These are phyloP conservation scores for Tenthredo scrophulariae DNA, from an alignment of 2,888 invertebrate species.

Conservation along the genomic window DNA sequence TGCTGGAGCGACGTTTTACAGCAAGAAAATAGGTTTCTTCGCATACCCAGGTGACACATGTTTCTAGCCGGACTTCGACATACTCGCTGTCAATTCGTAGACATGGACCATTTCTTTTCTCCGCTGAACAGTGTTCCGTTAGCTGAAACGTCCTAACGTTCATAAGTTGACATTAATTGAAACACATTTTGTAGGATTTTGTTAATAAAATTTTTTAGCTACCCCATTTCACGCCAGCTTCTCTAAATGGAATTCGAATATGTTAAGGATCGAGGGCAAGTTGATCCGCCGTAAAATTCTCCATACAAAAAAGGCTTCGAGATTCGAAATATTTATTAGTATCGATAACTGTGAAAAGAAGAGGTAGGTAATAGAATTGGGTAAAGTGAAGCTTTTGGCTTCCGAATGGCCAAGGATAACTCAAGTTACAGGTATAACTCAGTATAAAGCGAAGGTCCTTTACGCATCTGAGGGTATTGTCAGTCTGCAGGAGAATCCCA, in stretches of 20 bases:
- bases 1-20: not conserved
- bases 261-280: not conserved
- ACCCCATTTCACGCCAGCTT: not conserved
- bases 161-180: not conserved
- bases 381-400: slow-evolving; percentile 21
- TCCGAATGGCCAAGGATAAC: slow-evolving; percentile 38
- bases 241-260: not conserved
- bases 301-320: not conserved
- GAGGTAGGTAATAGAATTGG: slow-evolving; percentile 21
- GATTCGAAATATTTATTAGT: slow-evolving; percentile 25
- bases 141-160: not conserved
- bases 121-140: not conserved
- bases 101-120: not conserved
- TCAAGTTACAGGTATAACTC: slow-evolving; percentile 17
- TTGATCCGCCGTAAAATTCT: not conserved
- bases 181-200: not conserved
- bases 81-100: not conserved
- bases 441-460: slow-evolving; percentile 32
- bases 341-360: not conserved
- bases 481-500: slow-evolving; percentile 35
- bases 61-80: not conserved
- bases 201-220: not conserved
- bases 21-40: slow-evolving; percentile 11
- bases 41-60: slow-evolving; percentile 5
- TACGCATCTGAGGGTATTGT: slow-evolving; percentile 37